These are phyloP conservation scores for Drosophila arawakana DNA, from an alignment of 1,140 invertebrate species.

Conservation along the genomic window DNA sequence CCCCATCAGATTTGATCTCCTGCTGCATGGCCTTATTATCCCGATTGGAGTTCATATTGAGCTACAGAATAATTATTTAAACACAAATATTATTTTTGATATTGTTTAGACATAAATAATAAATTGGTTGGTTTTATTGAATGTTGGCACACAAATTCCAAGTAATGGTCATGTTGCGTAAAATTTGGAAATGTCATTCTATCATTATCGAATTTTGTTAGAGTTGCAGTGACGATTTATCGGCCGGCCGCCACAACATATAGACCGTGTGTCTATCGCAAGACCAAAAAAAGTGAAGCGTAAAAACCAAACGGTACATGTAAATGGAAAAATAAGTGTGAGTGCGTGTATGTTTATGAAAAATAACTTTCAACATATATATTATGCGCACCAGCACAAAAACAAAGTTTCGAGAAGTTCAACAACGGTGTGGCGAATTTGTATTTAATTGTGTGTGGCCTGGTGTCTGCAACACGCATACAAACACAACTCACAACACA, in stretches of 20 bases:
- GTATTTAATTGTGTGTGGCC: conserved; percentile 47
- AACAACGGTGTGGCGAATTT: conserved; percentile 38
- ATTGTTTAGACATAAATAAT: too few species aligned
- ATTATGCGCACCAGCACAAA: conserved; percentile 49
- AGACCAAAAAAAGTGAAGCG: conserved; percentile 75
- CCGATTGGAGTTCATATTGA: too few species aligned
- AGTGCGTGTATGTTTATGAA: conserved; percentile 72
- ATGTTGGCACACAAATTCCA: background rate
- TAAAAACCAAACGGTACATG: conserved; percentile 68
- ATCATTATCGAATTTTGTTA: conserved; percentile 1
- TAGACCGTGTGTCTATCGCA: conserved; percentile 28
- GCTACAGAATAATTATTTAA: too few species aligned
- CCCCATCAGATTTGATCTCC: background rate
- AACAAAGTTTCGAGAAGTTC: conserved; percentile 32
- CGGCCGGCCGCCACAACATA: conserved; percentile 40
- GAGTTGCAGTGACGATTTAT: conserved; percentile 32
- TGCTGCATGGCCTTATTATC: background rate
- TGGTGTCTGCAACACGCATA: conserved; percentile 36
- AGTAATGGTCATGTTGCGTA: background rate
- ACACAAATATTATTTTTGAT: too few species aligned
- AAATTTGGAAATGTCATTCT: conserved; percentile 19
- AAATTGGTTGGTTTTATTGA: too few species aligned
- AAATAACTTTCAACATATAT: conserved; percentile 44
- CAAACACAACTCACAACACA: conserved; percentile 49
- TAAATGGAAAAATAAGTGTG: conserved; percentile 66